These are phyloP conservation scores for Anadara kagoshimensis DNA, from an alignment of 1,140 invertebrate species.

Conservation along the genomic window DNA sequence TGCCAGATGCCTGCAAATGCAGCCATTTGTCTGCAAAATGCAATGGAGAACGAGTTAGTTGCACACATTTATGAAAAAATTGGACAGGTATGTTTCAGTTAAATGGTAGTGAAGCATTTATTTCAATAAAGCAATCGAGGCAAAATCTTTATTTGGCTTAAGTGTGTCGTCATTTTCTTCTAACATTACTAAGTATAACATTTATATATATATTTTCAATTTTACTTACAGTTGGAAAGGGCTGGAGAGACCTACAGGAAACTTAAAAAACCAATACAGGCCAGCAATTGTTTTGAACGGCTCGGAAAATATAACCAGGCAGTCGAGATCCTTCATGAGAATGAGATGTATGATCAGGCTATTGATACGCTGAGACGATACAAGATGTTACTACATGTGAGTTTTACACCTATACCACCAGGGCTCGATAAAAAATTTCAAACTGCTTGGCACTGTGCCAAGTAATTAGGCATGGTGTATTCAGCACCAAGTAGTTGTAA, in stretches of 20 bases:
- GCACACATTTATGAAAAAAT: slow-evolving; percentile 62
- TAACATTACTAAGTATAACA: no score
- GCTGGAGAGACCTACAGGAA: slow-evolving; percentile 48
- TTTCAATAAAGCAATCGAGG: no score
- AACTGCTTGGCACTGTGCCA: no score
- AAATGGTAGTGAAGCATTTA: neutral
- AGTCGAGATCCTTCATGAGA: slow-evolving; percentile 43
- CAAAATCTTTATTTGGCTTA: no score
- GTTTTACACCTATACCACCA: neutral
- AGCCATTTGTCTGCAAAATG: slow-evolving; percentile 62
- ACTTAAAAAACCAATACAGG: slow-evolving; percentile 36
- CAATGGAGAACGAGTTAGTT: slow-evolving; percentile 53
- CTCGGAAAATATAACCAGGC: slow-evolving; percentile 47
- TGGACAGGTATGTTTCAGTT: slow-evolving; percentile 48
- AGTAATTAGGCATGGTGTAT: no score
- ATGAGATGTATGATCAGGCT: slow-evolving; percentile 55
- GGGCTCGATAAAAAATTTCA: no score
- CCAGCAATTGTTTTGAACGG: slow-evolving; percentile 52
- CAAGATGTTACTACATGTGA: slow-evolving; percentile 35
- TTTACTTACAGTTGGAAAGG: slow-evolving; percentile 44
- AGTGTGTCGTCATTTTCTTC: no score
- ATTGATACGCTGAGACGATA: slow-evolving; percentile 55
- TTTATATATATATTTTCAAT: no score
- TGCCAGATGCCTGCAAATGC: slow-evolving; percentile 54
- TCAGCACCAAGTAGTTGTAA: no score